phyloP scores from a whole-genome alignment of 2,888 invertebrate species.

The Trachelus tabidus region DNA sequence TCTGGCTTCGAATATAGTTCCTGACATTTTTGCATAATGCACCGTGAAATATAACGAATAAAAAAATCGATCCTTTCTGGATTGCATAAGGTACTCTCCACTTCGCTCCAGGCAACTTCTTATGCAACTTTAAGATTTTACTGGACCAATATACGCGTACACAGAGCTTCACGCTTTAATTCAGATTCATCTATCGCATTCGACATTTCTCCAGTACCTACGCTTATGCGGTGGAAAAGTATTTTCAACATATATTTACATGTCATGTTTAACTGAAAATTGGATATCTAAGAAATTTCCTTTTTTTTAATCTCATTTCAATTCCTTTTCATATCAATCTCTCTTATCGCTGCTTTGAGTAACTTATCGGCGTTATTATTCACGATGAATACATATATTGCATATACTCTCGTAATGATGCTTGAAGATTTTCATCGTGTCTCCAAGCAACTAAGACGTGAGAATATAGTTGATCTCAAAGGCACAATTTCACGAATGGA shows the following conservation, averaged over 20 bases:
- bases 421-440: neutral
- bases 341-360: neutral
- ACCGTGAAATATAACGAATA: neutral
- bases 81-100: neutral
- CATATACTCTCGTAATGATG: neutral
- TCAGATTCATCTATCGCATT: neutral
- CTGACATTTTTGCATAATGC: neutral
- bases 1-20: neutral
- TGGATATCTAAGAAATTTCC: neutral
- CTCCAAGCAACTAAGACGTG: neutral
- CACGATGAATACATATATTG: neutral
- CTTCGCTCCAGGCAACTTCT: neutral
- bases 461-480: neutral
- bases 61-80: neutral
- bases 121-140: neutral
- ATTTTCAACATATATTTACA: neutral
- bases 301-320: neutral
- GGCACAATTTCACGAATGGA: neutral
- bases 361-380: neutral
- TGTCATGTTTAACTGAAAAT: neutral
- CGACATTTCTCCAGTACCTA: neutral
- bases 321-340: neutral
- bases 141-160: neutral
- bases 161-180: neutral
- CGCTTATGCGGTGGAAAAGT: neutral